Evolutionary conservation across 37 sponge, comb jelly and placozoan species (phyloP), one percentile per base, ranked within the genome.

Genomic region (Oopsacas minuta): DNA sequence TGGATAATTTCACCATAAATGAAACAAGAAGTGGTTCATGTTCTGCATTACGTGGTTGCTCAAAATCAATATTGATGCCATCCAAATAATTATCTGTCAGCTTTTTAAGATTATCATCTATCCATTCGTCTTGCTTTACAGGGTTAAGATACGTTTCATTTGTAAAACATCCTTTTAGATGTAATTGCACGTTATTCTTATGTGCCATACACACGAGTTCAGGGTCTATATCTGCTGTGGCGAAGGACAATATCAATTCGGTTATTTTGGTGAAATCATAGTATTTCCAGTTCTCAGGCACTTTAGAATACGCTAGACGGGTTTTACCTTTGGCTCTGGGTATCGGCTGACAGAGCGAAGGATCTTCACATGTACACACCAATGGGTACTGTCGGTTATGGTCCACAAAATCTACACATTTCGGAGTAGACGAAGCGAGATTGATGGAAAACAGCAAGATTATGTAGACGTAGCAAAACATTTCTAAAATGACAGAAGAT

Each of bases 141-240:
- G 7, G 1, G 30, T 61, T 61, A 7, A 61, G 20, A 61, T 32
- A 61, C 1, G 75, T 61, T 61, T 61, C 75, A 34, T 61, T 3
- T 32, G 7, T 61, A n/a, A 61, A 61, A 3, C 3, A 3, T 10
- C 20, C 75, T 34, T 32, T 61, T 7, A 61, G 75, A 12, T 61
- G 75, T 5, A 61, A 34, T 61, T 61, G 75, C 28, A 61, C 75
- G 75, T 61, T 61, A 61, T 61, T 61, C 75, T 61, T 61, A 61
- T 61, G 75, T 5, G 75, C 75, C 28, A 34, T n/a, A 61, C 75
- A 61, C 1, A 61, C 28, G 22, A 61, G 17, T n/a, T 61, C 32
- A 25, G 75, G 75, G 28, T 61, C 75, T 34, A 61, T 61, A 32
- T 61, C 30, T 25, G 75, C 22, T 7, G 28, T n/a, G 75, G 22